Base-by-base conservation (phyloP, 1,140 invertebrate species). In the Cephus cinctus region DNA sequence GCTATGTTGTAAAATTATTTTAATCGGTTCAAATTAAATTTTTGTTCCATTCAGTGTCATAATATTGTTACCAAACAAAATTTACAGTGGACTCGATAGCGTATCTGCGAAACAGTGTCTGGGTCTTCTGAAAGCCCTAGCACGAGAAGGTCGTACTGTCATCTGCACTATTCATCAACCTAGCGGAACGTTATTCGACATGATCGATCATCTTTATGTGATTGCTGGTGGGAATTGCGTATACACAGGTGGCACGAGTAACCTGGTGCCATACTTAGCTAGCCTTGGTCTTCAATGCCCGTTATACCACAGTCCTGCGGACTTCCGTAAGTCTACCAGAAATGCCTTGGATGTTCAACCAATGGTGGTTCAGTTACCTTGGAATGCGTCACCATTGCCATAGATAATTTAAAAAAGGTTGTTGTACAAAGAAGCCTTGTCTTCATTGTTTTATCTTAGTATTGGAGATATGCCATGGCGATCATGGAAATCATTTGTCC, bases 121-220 rank as follows among this genome's bases (percentile, higher is more conserved):
- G 20, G 69, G 79, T 4, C 67, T 91, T 20, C 70, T 92, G 21
- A 87, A 91, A 69, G 82, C 84, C 35, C 72, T 96, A 20, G 89
- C 92, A 0, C 75, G 81, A 15, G 86, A 88, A 39, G 90, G 91
- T 1, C 77, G 89, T 36, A 92, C 89, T 0, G 83, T 94, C 6
- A 81, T 94, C 3, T 90, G 89, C 46, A 93, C 89, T 4, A 94
- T 97, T 61, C 94, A 96, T 75, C 94, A 97, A 64, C 94, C 94
- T 0, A 93, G 88, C 49, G 90, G 90, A 1, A 79, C 85, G 23
- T 79, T 95, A 1, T 90, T 96, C 61, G 85, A 89, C 59, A 90
- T 92, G 83, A 92, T 96, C 71, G 93, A 97, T 73, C 86, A 92
- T 69, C 65, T 96, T 5, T 94, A 94, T 68, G 85, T 89, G 9